These are phyloP conservation scores for Dinoponera quadriceps DNA, from an alignment of 1,140 invertebrate genomes.

Conservation along the genomic window DNA sequence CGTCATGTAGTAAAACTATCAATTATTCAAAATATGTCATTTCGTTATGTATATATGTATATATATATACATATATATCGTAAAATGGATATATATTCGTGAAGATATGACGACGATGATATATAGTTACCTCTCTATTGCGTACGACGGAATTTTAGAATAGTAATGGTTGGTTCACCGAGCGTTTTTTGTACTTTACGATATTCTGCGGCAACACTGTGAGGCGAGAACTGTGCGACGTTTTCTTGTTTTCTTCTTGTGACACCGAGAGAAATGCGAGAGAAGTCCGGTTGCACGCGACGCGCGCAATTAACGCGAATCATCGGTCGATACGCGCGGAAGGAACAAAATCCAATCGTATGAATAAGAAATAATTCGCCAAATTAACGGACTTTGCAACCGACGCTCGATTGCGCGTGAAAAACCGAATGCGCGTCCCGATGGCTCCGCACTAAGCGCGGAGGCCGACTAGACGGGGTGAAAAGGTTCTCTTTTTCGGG, in stretches of 20 bases:
- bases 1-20: too few relatives aligned
- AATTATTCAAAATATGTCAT: too few relatives aligned
- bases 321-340: not conserved
- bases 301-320: constrained; percentile 10
- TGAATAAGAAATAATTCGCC: too few relatives aligned
- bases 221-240: constrained; percentile 1
- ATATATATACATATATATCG: too few relatives aligned
- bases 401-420: not conserved
- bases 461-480: not conserved
- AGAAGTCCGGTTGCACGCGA: constrained; percentile 16
- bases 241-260: not conserved
- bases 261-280: not conserved
- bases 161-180: constrained; percentile 24
- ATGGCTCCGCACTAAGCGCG: not conserved
- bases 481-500: not conserved
- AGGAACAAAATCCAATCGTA: not conserved
- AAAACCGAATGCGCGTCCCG: not conserved
- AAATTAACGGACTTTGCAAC: constrained; percentile 20
- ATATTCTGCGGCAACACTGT: constrained; percentile 19
- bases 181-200: constrained; percentile 52
- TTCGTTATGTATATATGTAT: too few relatives aligned
- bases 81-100: constrained; percentile 26
- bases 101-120: constrained; percentile 38
- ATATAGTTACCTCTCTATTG: constrained; percentile 16
- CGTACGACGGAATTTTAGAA: constrained; percentile 41